phyloP scores from a whole-genome alignment of 2,113 vertebrate species.

The Trogon surrucura region DNA sequence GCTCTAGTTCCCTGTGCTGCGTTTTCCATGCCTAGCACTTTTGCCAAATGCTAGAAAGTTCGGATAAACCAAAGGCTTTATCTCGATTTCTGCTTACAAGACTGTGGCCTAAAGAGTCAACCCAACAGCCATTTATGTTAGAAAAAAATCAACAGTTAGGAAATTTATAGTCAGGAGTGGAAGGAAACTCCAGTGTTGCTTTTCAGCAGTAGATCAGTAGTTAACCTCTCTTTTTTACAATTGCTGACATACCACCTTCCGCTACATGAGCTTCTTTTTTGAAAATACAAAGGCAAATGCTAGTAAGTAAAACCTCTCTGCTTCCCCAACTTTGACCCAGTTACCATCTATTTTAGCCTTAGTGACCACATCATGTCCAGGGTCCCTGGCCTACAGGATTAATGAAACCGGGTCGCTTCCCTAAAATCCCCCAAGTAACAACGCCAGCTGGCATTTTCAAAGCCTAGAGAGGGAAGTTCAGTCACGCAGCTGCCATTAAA shows the following conservation, averaged over 20 bases:
- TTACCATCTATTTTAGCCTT: background rate
- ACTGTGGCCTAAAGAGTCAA: background rate
- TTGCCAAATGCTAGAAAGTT: background rate
- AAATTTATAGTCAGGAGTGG: background rate
- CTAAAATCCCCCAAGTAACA: background rate
- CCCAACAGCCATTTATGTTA: background rate
- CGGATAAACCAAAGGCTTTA: background rate
- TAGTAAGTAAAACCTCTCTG: background rate
- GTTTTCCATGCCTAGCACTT: background rate
- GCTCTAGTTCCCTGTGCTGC: background rate
- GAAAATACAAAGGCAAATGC: background rate
- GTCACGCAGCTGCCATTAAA: background rate
- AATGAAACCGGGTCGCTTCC: background rate
- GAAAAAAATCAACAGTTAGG: background rate
- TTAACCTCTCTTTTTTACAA: background rate
- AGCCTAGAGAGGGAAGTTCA: background rate
- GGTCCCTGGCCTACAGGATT: background rate
- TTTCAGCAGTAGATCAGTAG: background rate
- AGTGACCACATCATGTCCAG: background rate
- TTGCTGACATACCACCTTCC: background rate
- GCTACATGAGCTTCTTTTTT: background rate
- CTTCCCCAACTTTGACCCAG: background rate
- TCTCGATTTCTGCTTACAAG: background rate
- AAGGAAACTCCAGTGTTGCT: background rate
- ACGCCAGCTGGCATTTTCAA: background rate